phyloP scores from a whole-genome alignment of 2,797 vertebrate genomes.

The Intellagama lesueurii region DNA sequence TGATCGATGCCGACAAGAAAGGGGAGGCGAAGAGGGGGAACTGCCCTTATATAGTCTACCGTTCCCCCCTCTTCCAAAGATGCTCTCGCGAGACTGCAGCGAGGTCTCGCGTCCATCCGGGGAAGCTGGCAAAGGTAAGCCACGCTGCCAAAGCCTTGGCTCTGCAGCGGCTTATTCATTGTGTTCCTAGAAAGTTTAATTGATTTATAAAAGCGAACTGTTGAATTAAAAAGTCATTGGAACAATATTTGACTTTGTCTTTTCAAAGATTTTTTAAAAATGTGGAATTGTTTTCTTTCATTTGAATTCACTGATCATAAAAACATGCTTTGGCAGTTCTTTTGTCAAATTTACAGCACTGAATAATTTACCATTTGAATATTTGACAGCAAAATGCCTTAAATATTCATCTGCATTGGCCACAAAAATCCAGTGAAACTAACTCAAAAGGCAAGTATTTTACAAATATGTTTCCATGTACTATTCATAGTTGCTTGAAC shows the following conservation, averaged over 20 bases:
- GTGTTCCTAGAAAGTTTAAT: not conserved
- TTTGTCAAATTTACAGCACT: not conserved
- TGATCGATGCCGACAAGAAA: too few species aligned
- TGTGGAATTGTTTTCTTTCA: not conserved
- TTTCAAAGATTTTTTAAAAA: not conserved
- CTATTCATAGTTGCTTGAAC: slow-evolving; percentile 26
- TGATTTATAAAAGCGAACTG: not conserved
- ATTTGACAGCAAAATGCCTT: not conserved
- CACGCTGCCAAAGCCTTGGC: too few species aligned
- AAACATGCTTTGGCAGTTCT: not conserved
- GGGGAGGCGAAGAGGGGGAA: too few species aligned
- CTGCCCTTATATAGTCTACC: too few species aligned
- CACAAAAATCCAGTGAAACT: slow-evolving; percentile 1
- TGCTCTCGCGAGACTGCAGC: too few species aligned
- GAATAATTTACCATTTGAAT: not conserved
- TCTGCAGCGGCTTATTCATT: too few species aligned
- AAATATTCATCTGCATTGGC: slow-evolving; percentile 22
- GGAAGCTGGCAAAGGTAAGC: too few species aligned
- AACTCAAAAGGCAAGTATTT: slow-evolving; percentile 7
- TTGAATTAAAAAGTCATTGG: not conserved
- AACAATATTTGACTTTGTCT: not conserved
- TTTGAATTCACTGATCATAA: not conserved
- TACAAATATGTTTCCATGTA: slow-evolving; percentile 9
- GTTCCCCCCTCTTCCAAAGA: too few species aligned
- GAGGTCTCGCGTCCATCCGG: too few species aligned